Base-by-base conservation (phyloP, 2,113 vertebrate species). In the Amblyopsis rosae region DNA sequence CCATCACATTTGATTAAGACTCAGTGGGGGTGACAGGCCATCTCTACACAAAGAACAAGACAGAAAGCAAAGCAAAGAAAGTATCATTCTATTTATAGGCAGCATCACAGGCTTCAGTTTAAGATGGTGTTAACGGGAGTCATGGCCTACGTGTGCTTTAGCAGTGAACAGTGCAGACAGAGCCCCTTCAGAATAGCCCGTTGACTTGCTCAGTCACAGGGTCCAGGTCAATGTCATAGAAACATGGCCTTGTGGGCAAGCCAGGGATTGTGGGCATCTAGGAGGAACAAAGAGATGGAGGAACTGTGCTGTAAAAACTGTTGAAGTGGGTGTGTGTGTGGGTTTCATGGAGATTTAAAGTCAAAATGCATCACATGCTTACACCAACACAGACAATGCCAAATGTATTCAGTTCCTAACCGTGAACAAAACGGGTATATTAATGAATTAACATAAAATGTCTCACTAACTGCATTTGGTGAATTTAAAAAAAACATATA, bases 251-350 rank as follows among this genome's bases (percentile, higher is more conserved):
- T 2, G 98, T 99, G 59, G 98, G 97, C 71, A 99, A 94, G 48
- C 98, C 98, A 13, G 98, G 98, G 93, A 99, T 99, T 0, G 98
- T 99, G 64, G 95, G 98, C 96, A 99, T 99, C 98, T 99, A 75
- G 0, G 33, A 76, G 15, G 26, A 61, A 2, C 57, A 68, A 0
- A 72, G 11, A 79, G 5, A 70, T n/a, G n/a, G 12, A 58, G 13
- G 57, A 45, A 58, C 50, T 46, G 35, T 12, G 0, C 0, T 1
- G 26, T 56, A 66, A n/a, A 17, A 12, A 65, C 35, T 2, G 4
- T 6, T 7, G 35, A 41, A 41, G 7, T 6, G 35, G 4, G 35
- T 5, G 35, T 41, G 35, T 41, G 35, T 41, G 35, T 41, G 35
- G 35, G 35, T 7, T 41, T 41, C 4, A 41, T 41, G 35, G 35